Evolutionary conservation across 2,797 vertebrate genomes (phyloP), one percentile per base, ranked within the genome.

Genomic region (Carcharodon carcharias): DNA sequence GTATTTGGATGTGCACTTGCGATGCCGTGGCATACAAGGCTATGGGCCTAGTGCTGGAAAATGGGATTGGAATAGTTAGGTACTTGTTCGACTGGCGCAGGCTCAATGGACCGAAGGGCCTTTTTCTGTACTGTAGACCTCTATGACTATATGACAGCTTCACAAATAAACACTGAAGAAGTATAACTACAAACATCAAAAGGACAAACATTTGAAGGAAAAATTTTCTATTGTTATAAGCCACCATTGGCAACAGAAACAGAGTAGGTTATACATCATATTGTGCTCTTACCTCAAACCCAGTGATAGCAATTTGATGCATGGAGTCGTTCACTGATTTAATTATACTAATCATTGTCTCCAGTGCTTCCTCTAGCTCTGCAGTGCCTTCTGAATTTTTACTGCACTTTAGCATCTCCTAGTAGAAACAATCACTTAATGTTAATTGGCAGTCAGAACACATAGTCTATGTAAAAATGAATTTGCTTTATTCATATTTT

Each of bases 291-390:
- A 99, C 99, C 98, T 99, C 98, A 96, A 98, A 99, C 96, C 99
- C 99, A 56, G 99, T 99, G 97, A 99, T 99, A 54, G 99, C 99
- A 80, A 99, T 99, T 97, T 99, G 98, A 97, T 99, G 99, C 98
- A 99, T 98, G 61, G 99, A 99, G 97, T 99, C 98, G 40, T 99
- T 99, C 85, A 98, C 99, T 2, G 99, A 99, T 97, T 99, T 99
- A 97, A 99, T 99, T 96, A 99, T 98, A 97, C 99, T 98, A 96
- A 99, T 97, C 97, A 99, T 93, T 0, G 99, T 98, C 45, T 98
- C 98, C 96, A 99, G 97, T 18, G 99, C 99, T 97, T 99, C 99
- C 96, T 99, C 98, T 96, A 99, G 8, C 97, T 99, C 98, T 0
- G 97, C 98, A 0, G 98, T 98, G 58, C 98, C 98, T 96, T 98